Conservation (phyloP, 2,113 vertebrate species). For the Papio anubis region DNA sequence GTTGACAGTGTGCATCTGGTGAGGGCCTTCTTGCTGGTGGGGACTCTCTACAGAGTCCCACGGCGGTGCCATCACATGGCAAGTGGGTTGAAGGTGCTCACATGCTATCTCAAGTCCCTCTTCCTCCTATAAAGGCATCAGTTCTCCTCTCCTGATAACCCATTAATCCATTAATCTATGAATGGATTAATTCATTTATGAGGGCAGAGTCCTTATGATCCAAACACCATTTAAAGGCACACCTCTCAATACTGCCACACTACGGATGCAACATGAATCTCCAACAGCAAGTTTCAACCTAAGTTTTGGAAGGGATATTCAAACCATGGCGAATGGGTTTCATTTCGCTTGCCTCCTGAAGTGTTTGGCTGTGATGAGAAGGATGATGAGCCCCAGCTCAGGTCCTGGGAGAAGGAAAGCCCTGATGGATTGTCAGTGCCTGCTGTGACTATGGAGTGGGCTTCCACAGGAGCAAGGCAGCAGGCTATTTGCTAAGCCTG, state of each 20-base stretch:
- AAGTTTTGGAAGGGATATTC: background rate
- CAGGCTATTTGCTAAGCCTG: background rate
- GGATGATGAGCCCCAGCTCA: background rate
- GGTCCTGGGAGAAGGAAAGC: background rate
- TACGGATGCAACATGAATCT: background rate
- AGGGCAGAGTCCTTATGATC: background rate
- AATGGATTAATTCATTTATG: background rate
- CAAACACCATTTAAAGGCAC: background rate
- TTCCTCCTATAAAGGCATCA: background rate
- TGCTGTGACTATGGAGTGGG: no score
- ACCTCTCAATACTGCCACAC: background rate
- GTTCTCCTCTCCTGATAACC: background rate
- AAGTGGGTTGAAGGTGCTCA: background rate
- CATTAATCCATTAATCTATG: background rate
- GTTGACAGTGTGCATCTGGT: background rate
- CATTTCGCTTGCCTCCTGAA: background rate
- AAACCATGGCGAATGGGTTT: background rate
- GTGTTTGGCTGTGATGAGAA: background rate
- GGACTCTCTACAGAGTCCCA: background rate
- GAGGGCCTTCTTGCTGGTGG: background rate
- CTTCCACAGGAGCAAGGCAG: background rate
- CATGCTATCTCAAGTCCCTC: background rate
- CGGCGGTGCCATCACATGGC: background rate
- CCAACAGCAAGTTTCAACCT: background rate
- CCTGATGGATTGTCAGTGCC: background rate